phyloP scores from a whole-genome alignment of 2,797 vertebrate genomes.

The Chiloscyllium punctatum region DNA sequence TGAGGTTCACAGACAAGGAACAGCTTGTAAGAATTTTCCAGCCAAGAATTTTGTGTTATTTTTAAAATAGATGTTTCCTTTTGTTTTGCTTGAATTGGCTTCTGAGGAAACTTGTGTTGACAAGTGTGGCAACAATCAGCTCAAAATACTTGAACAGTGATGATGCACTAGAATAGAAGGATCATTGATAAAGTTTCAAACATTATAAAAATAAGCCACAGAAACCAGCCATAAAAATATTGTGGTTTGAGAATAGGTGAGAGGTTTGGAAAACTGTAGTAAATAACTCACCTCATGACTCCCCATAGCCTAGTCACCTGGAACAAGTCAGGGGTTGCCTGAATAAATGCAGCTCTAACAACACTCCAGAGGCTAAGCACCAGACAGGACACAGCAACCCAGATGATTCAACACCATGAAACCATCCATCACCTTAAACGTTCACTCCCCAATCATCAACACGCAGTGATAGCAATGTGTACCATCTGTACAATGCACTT shows the following conservation, averaged over 20 bases:
- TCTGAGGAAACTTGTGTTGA: background rate
- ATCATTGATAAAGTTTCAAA: background rate
- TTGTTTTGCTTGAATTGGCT: background rate
- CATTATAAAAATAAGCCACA: background rate
- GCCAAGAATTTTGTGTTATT: background rate
- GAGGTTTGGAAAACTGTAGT: background rate
- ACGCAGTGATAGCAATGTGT: background rate
- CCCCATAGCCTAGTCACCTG: background rate
- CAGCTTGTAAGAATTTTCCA: background rate
- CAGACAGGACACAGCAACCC: background rate
- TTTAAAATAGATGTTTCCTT: background rate
- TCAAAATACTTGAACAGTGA: background rate
- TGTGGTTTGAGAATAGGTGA: background rate
- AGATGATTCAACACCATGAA: background rate
- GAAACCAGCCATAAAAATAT: background rate
- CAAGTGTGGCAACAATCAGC: background rate
- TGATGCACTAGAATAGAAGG: background rate
- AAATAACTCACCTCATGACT: background rate
- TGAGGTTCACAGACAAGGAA: background rate
- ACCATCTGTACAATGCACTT: background rate
- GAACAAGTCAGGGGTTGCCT: background rate
- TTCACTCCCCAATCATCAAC: background rate
- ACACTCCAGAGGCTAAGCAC: background rate
- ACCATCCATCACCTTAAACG: background rate
- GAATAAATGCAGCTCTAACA: background rate